Percentiles rank a stretch among this genome's conserved stretches.
These are phyloP conservation scores for Trachelus stipa DNA, from an alignment of 2,888 invertebrate genomes.

Conservation along the genomic window DNA sequence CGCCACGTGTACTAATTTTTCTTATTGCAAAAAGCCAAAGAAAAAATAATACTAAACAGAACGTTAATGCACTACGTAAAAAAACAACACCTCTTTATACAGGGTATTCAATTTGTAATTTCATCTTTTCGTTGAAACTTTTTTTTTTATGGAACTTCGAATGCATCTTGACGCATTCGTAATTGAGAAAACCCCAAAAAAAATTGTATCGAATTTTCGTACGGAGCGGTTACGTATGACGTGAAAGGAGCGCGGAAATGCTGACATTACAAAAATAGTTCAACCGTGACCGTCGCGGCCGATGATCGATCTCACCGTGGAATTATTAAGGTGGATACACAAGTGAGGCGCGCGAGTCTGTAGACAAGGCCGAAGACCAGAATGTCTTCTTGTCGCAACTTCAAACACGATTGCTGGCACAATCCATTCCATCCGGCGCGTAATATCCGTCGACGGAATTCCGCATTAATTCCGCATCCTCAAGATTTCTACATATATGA, in stretches of 20 bases:
- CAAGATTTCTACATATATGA: neutral
- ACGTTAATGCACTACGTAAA: no score
- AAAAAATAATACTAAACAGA: no score
- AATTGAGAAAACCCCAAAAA: neutral
- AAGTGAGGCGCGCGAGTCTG: neutral
- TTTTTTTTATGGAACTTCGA: no score
- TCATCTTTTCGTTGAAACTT: no score
- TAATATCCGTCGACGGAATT: neutral
- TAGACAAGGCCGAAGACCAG: neutral
- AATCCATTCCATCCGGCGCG: neutral
- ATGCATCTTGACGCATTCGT: neutral
- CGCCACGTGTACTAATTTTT: neutral
- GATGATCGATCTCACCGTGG: slow-evolving; percentile 45
- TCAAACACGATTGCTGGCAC: neutral
- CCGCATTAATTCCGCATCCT: neutral
- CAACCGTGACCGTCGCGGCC: slow-evolving; percentile 44
- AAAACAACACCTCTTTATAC: neutral
- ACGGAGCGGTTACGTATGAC: neutral
- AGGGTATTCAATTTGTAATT: no score
- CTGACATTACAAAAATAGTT: slow-evolving; percentile 45
- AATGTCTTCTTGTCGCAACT: neutral
- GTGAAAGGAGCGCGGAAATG: slow-evolving; percentile 27
- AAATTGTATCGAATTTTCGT: neutral
- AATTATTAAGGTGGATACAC: slow-evolving; percentile 39
- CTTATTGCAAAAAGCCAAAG: neutral